A percentile compares a stretch with the other conserved stretches of the same genome.
Conservation (phyloP, 2,888 invertebrate species). For the Geophilus truncorum region DNA sequence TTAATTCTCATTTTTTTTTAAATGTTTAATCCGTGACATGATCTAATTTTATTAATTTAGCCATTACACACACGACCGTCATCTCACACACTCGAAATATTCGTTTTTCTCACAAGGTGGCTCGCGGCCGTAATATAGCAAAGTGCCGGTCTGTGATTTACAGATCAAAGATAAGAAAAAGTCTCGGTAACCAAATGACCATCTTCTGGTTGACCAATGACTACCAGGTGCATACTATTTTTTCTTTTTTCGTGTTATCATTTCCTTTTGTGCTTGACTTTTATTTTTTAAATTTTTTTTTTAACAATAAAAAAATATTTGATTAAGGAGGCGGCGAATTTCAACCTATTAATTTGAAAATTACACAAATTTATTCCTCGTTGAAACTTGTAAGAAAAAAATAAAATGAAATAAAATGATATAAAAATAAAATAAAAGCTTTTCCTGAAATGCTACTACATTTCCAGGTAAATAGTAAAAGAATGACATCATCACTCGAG, state of each 20-base stretch:
- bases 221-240: not conserved
- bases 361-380: constrained; percentile 10
- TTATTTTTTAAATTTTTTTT: not conserved
- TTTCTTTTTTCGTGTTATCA: not conserved
- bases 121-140: constrained; percentile 7
- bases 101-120: not conserved
- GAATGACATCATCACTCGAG: not conserved
- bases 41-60: not conserved
- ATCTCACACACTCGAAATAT: not conserved
- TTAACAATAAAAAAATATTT: not conserved
- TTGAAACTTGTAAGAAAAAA: not conserved
- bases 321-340: constrained; percentile 1
- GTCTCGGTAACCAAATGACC: not conserved
- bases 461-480: not conserved
- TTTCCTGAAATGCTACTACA: not conserved
- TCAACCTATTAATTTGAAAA: not conserved
- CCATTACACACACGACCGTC: not conserved
- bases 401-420: not conserved
- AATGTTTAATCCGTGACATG: not conserved
- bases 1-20: not conserved
- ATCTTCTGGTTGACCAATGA: not conserved
- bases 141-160: not conserved
- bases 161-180: constrained; percentile 20
- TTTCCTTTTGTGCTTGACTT: not conserved
- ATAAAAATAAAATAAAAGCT: not conserved